Conservation (phyloP, 2,113 vertebrate species). For the Martes martes region DNA sequence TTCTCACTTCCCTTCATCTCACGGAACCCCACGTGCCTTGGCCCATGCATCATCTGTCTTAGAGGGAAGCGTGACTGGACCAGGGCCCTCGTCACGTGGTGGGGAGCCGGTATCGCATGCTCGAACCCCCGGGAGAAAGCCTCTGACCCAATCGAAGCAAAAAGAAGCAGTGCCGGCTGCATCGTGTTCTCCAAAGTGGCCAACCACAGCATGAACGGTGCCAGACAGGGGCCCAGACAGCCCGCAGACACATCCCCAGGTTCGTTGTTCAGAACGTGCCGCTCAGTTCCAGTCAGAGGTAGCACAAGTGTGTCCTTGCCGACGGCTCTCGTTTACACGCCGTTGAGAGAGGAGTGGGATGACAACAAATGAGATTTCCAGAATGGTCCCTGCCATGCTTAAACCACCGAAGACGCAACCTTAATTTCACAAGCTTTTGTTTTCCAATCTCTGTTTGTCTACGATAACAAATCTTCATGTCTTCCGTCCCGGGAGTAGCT, state of each 20-base stretch:
- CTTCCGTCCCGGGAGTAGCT: not conserved
- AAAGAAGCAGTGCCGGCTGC: fast-evolving
- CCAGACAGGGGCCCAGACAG: not conserved
- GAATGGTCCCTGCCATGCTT: not conserved
- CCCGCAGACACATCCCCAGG: not conserved
- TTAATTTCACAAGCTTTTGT: not conserved
- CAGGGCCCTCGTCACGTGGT: fast-evolving
- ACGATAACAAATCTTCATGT: not conserved
- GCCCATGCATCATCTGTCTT: fast-evolving
- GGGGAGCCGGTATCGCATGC: fast-evolving
- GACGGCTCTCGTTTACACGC: not conserved
- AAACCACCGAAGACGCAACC: not conserved
- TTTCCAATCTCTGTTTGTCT: not conserved
- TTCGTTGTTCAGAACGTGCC: not conserved
- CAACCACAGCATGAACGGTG: not conserved
- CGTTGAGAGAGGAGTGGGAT: not conserved
- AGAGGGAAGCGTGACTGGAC: not conserved
- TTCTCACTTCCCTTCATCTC: not conserved
- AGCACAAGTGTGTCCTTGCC: not conserved
- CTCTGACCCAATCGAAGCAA: not conserved
- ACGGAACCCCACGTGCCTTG: fast-evolving
- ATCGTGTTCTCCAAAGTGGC: not conserved
- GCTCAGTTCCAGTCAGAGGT: not conserved
- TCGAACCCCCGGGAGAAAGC: not conserved
- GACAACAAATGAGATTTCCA: not conserved